Percentiles rank a stretch among this genome's conserved stretches.
These are phyloP conservation scores for Caenorhabditis sp. DNA, from an alignment of 2,888 invertebrate species.

Conservation along the genomic window DNA sequence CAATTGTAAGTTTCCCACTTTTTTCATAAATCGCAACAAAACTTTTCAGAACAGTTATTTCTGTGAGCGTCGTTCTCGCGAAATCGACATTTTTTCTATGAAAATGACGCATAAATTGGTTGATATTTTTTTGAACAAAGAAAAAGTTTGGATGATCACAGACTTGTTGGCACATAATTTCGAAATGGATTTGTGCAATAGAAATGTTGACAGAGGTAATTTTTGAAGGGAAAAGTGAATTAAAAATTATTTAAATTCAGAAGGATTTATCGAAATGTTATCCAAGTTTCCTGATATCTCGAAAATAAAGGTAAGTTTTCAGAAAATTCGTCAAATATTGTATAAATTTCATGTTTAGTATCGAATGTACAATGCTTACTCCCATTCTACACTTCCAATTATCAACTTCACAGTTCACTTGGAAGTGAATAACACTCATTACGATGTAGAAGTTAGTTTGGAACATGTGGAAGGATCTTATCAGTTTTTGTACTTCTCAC, in stretches of 20 bases:
- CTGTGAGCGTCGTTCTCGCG: not conserved
- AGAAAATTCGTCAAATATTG: not conserved
- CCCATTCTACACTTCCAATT: not conserved
- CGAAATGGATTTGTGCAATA: not conserved
- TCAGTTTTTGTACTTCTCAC: not conserved
- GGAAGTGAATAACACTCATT: not conserved
- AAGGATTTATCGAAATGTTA: not conserved
- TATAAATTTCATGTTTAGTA: not conserved
- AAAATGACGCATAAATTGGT: not conserved
- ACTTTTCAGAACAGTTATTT: not conserved
- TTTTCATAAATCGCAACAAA: not conserved
- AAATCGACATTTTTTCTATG: not conserved
- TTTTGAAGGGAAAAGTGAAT: too few relatives aligned
- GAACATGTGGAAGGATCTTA: not conserved
- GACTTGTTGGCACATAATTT: not conserved
- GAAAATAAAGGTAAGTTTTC: too few relatives aligned
- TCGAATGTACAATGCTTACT: not conserved
- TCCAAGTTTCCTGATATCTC: not conserved
- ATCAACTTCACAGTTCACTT: not conserved
- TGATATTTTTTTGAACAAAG: not conserved
- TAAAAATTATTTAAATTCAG: not conserved
- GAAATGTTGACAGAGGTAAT: not conserved
- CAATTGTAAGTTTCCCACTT: not conserved
- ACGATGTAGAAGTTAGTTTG: not conserved
- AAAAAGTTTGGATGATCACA: not conserved